These are phyloP conservation scores for Phymorhynchus buccinoides DNA, from an alignment of 1,140 invertebrate species.

Conservation along the genomic window DNA sequence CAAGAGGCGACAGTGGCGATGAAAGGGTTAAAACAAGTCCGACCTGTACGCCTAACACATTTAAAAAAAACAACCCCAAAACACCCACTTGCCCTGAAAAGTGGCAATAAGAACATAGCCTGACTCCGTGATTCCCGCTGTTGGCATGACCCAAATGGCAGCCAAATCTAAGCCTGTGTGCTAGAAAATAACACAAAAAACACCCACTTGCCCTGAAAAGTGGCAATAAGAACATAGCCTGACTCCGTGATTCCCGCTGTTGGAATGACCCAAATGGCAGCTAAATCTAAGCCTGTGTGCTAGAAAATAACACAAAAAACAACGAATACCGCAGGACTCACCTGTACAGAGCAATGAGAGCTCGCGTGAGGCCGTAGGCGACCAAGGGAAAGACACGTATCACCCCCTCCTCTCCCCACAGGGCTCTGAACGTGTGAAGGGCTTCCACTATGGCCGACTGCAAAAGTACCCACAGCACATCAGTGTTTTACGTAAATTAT, in stretches of 20 bases:
- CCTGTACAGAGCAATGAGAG: constrained; percentile 54
- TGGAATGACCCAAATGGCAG: background rate
- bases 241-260: background rate
- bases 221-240: background rate
- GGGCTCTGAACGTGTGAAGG: background rate
- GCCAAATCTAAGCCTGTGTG: background rate
- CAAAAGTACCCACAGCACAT: background rate
- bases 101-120: background rate
- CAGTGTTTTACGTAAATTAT: background rate
- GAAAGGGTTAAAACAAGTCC: no score
- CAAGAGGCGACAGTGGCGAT: no score
- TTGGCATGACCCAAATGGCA: background rate
- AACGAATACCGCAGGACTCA: no score
- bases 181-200: background rate
- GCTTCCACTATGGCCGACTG: constrained; percentile 8
- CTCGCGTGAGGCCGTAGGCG: constrained; percentile 53
- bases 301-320: background rate
- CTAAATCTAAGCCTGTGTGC: background rate
- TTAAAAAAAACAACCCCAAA: no score
- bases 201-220: background rate
- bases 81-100: background rate
- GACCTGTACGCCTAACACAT: no score
- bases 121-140: background rate
- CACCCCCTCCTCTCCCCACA: background rate
- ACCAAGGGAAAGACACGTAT: constrained; percentile 38